A percentile compares a stretch with the other conserved stretches of the same genome.
phyloP scores from a whole-genome alignment of 2,888 invertebrate species.

The Neoaliturus tenellus region DNA sequence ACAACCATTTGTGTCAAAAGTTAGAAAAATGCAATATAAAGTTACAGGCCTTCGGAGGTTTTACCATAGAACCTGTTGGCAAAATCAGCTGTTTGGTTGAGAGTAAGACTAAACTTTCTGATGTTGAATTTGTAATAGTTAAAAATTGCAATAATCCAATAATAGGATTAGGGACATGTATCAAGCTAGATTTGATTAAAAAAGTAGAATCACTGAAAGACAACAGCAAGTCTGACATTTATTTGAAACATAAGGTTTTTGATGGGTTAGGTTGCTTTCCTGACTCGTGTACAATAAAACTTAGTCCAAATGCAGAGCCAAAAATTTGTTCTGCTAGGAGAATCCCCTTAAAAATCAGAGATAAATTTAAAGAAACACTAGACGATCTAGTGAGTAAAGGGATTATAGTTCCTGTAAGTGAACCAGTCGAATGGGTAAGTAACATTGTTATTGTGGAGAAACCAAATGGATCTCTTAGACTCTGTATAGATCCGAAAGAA shows the following conservation, averaged over 20 bases:
- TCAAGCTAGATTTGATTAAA: constrained; percentile 8
- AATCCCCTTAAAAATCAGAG: constrained; percentile 50
- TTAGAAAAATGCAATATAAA: constrained; percentile 23
- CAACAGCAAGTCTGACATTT: constrained; percentile 14
- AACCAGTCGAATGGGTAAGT: constrained; percentile 62
- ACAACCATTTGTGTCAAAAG: not conserved
- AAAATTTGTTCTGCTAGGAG: constrained; percentile 45
- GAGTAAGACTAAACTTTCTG: not conserved
- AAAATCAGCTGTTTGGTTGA: not conserved
- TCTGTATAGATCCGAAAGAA: constrained; percentile 67
- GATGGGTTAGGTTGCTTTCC: constrained; percentile 46
- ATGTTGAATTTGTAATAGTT: constrained; percentile 51
- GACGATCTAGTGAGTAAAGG: constrained; percentile 15
- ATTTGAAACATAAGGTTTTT: constrained; percentile 43
- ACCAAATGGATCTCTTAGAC: constrained; percentile 64
- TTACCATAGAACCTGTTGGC: not conserved
- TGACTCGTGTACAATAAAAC: constrained; percentile 38
- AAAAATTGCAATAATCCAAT: constrained; percentile 25
- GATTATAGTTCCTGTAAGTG: constrained; percentile 58
- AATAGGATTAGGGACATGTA: not conserved
- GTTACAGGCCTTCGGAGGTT: constrained; percentile 48
- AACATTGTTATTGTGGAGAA: constrained; percentile 67
- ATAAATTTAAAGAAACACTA: constrained; percentile 53
- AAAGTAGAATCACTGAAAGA: not conserved
- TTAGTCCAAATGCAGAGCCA: constrained; percentile 30